Evolutionary conservation across 1,140 invertebrate species (phyloP).

Genomic region (Archivesica marissinica): DNA sequence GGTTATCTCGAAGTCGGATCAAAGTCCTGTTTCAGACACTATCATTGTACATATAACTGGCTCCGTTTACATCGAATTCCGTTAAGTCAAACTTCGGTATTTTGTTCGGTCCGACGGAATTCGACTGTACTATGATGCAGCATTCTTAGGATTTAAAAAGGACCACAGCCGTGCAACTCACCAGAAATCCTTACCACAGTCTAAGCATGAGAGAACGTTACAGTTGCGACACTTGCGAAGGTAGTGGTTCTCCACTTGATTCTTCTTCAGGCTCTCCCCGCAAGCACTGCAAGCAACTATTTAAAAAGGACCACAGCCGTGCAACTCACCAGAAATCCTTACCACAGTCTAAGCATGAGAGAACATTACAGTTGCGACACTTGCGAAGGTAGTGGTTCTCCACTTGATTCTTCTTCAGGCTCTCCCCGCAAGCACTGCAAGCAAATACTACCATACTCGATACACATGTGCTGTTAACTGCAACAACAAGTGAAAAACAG

Average conservation of each 20-base stretch:
- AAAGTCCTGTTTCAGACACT: no score
- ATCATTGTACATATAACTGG: no score
- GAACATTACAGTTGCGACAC: conserved; percentile 86
- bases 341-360: conserved; percentile 95
- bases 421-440: conserved; percentile 94
- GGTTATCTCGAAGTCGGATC: no score
- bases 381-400: conserved; percentile 91
- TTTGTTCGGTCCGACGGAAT: no score
- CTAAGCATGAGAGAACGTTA: conserved; percentile 91
- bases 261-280: conserved; percentile 95
- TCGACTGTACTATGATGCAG: no score
- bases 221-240: conserved; percentile 86
- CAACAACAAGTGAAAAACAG: no score
- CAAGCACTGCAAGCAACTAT: conserved; percentile 96
- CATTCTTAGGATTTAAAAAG: no score
- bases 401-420: conserved; percentile 95
- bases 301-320: no score
- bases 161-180: no score
- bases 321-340: conserved; percentile 91
- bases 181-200: conserved; percentile 95
- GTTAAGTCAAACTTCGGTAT: no score
- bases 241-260: conserved; percentile 94
- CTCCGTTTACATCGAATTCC: no score
- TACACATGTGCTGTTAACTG: no score
- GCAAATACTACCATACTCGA: conserved; percentile 96